Evolutionary conservation across 2,888 invertebrate genomes (phyloP), one percentile per base, ranked within the genome.

Genomic region (Pyrrhia umbra): DNA sequence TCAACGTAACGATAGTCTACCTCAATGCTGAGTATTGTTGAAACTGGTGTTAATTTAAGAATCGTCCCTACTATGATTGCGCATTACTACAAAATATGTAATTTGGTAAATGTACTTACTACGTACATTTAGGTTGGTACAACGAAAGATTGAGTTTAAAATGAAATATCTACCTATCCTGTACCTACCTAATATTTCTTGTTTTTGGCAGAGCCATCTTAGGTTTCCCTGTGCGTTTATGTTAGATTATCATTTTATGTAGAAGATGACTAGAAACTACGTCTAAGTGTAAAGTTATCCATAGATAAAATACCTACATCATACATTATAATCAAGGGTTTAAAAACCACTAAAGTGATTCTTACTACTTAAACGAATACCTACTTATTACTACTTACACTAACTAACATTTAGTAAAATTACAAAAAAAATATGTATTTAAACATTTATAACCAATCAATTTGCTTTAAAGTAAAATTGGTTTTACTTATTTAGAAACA

Each of bases 361-460:
- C 13, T 34, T 13, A 13, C 34, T 34, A 34, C 34, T 34, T 5
- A 34, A 34, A 34, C 6, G 4, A 34, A 30, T n/a, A n/a, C n/a
- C n/a, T 34, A 13, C 34, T 13, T 34, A 34, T 34, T 34, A 34
- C 13, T 34, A 34, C 34, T n/a, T 2, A 34, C 34, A 34, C 34
- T 13, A 34, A 34, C 34, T 34, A 34, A 34, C 34, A 34, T 34
- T 34, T 4, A 34, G 34, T 13, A n/a, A 34, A 34, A 34, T 34
- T 34, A 34, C 34, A 34, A 13, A 34, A 34, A 40, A 47, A n/a
- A n/a, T n/a, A 2, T 34, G 6, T 20, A 52, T 9, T 30, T 46
- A 23, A 54, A 62, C 27, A 47, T 46, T 25, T 46, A 42, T 5
- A 51, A 51, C 40, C 13, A 34, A 34, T 13, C 8, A 13, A 34